Base-by-base conservation (phyloP, 2,113 vertebrate genomes). In the Podiceps cristatus region DNA sequence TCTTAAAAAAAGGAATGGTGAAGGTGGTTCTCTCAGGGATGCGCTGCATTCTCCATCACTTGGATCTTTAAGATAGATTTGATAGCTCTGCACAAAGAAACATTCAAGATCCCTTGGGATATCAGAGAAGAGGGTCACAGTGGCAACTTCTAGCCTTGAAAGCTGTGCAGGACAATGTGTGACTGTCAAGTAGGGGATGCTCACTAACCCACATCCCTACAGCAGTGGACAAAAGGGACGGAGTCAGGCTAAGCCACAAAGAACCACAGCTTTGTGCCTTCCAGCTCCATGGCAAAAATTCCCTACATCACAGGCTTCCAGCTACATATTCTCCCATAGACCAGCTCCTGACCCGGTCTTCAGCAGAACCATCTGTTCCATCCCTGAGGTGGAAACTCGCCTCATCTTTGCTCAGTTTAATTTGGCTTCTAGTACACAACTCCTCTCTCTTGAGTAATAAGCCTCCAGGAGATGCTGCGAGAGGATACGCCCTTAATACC, bases 401-500 rank as follows among this genome's bases (percentile, higher is more conserved):
- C 73, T 93, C 29, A 74, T 73, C 62, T 93, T 86, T 83, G 66
- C 93, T 83, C 63, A 80, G 63, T 86, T 96, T 95, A 93, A 95
- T 88, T 95, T 94, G 91, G 87, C 85, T 92, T 20, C 58, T 31
- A 27, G 15, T 31, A 69, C 79, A 55, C 59, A 88, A 47, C 92
- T 90, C 83, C 56, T 50, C 37, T 93, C 79, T 95, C 92, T 95
- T 95, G 94, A 93, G 93, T 64, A 90, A 90, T 91, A 89, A 90
- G 92, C 91, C 96, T 90, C 71, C 79, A 88, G 93, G 94, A 95
- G 95, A 96, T 76, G 90, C 81, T 88, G 42, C 0, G 25, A 88
- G 97, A 92, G 96, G 86, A 88, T 75, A 94, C 97, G 15, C 96
- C 97, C 93, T 94, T 96, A 89, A 96, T 96, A 80, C 92, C 84